A percentile compares a stretch with the other conserved stretches of the same genome.
Conservation (phyloP, 2,888 invertebrate species). For the Drosophila niveifrons region DNA sequence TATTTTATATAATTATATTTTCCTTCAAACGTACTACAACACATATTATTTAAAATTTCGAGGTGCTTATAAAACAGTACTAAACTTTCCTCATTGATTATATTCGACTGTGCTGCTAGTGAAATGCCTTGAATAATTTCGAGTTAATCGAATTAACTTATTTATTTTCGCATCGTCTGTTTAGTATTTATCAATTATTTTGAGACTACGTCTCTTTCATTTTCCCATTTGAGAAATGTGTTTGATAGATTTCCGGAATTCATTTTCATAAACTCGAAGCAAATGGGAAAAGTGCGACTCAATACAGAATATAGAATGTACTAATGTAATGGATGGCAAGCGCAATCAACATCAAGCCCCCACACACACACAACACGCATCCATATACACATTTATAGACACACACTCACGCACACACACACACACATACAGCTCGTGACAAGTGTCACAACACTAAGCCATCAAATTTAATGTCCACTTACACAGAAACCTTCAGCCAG, state of each 20-base stretch:
- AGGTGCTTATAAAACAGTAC: no score
- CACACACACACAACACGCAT: conserved; percentile 10
- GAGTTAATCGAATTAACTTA: neutral
- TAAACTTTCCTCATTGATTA: no score
- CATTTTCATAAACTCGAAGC: conserved; percentile 10
- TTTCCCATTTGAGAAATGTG: neutral
- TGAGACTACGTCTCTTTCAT: no score
- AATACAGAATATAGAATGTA: conserved; percentile 32
- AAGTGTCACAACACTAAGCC: conserved; percentile 72
- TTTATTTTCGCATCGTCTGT: neutral
- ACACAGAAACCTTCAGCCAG: conserved; percentile 48
- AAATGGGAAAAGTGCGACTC: conserved; percentile 10
- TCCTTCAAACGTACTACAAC: no score
- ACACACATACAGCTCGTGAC: conserved; percentile 47
- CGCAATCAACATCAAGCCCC: conserved; percentile 52
- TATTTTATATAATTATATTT: no score
- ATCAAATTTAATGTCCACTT: conserved; percentile 73
- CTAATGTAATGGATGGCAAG: conserved; percentile 54
- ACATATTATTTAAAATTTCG: no score
- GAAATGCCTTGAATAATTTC: neutral
- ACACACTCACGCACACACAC: conserved; percentile 10
- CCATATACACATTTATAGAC: neutral
- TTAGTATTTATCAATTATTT: neutral
- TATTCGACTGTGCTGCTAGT: neutral
- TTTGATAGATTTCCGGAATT: conserved; percentile 15